Evolutionary conservation across 2,113 vertebrate genomes (phyloP), one percentile per base, ranked within the genome.

Genomic region (Cygnus atratus): DNA sequence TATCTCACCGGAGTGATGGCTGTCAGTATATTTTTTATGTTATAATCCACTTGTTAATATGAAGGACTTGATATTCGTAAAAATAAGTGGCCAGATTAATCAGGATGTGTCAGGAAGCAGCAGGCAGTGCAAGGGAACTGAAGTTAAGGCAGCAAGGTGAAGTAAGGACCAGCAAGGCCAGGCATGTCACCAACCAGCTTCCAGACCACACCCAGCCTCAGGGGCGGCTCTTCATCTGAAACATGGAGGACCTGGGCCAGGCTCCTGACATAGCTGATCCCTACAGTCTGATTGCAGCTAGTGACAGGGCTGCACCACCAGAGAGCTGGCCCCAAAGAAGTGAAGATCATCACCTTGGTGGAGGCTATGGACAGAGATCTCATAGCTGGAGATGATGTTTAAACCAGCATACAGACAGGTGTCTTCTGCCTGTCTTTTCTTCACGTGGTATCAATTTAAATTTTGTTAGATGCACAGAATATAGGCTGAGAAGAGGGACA

Each of bases 271-370:
- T 13, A 62, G 14, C 12, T 16, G 4, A 6, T 35, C 4, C 13
- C 5, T 0, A 0, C 7, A 35, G 6, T 28, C 18, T 35, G 54
- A 31, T 31, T 9, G 9, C 28, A 57, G 15, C 28, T 57, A 57
- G 54, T 6, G 26, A 29, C 26, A 55, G 54, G 14, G 26, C 7
- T 29, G 24, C 10, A 19, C 5, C 0, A 0, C 46, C n/a, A 28
- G 17, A 79, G 22, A 29, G 6, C 26, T 4, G 18, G 8, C 13
- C 10, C 3, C n/a, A 55, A 10, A 43, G 10, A 52, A 35, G 70
- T 17, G 13, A 62, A 88, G 33, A 3, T 77, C 22, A 59, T 1
- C 21, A 33, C 9, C 9, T 48, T 33, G 4, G 3, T 57, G 5
- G 4, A 54, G 20, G 17, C 11, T 81, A 3, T 13, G 3, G 18